Conservation (phyloP, 2,113 vertebrate species). For the Melanostigma gelatinosum region DNA sequence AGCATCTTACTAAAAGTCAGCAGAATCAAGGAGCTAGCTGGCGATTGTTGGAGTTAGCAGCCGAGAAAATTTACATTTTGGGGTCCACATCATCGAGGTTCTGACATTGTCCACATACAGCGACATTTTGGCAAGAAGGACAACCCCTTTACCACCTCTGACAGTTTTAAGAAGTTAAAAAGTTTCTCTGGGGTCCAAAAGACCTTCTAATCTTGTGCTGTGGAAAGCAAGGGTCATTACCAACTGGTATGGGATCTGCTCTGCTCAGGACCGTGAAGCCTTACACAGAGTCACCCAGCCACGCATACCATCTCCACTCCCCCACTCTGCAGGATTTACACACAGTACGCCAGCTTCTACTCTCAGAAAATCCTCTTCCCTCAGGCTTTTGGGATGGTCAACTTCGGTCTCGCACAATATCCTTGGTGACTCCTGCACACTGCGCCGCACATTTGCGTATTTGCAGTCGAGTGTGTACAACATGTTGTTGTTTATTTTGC, state of each 20-base stretch:
- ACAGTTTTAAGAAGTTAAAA: not conserved
- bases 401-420: not conserved
- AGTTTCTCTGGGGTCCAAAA: not conserved
- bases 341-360: constrained; percentile 1
- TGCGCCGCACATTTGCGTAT: no score
- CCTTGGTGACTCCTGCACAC: not conserved
- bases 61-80: not conserved
- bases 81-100: not conserved
- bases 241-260: not conserved
- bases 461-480: no score
- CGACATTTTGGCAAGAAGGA: not conserved
- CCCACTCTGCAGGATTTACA: not conserved
- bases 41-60: not conserved
- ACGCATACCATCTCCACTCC: constrained; percentile 3
- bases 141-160: not conserved
- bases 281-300: not conserved
- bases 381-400: not conserved
- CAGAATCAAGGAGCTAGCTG: not conserved
- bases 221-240: not conserved
- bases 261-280: not conserved
- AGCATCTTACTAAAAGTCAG: not conserved
- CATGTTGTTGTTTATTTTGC: no score
- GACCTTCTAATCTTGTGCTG: not conserved
- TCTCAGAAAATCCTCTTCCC: not conserved
- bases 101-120: not conserved